phyloP scores from a whole-genome alignment of 1,140 invertebrate genomes.

The Trachymyrmex septentrionalis region DNA sequence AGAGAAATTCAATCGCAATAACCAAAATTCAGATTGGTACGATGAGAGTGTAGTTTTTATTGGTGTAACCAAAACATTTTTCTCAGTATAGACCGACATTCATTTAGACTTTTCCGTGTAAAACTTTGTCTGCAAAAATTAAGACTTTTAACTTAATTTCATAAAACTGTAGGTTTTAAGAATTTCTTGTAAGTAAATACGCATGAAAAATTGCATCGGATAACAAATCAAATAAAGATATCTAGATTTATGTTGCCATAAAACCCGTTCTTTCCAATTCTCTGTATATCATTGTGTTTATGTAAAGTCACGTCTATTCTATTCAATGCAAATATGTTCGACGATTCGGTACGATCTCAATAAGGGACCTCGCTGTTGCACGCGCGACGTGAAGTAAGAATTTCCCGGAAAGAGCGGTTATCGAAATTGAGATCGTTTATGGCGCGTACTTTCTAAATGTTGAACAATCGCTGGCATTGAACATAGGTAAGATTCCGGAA shows the following conservation, averaged over 20 bases:
- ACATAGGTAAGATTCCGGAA: constrained; percentile 66
- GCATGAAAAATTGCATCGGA: neutral
- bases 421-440: constrained; percentile 68
- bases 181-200: constrained; percentile 4
- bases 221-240: neutral
- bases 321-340: constrained; percentile 59
- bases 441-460: constrained; percentile 40
- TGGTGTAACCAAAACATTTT: too few relatives aligned
- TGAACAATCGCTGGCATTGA: constrained; percentile 70
- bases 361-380: constrained; percentile 25
- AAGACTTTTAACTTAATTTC: too few relatives aligned
- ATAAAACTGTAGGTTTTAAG: too few relatives aligned
- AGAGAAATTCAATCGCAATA: too few relatives aligned
- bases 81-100: neutral
- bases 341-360: constrained; percentile 54
- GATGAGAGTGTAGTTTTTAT: too few relatives aligned
- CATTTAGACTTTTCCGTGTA: neutral
- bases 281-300: constrained; percentile 19
- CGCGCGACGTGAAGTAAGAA: constrained; percentile 27
- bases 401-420: constrained; percentile 52
- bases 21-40: too few relatives aligned
- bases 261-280: neutral
- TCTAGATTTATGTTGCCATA: constrained; percentile 7
- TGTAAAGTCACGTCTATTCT: constrained; percentile 20
- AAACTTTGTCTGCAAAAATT: too few relatives aligned